phyloP scores from a whole-genome alignment of 2,888 invertebrate species.

The Villa cingulata region DNA sequence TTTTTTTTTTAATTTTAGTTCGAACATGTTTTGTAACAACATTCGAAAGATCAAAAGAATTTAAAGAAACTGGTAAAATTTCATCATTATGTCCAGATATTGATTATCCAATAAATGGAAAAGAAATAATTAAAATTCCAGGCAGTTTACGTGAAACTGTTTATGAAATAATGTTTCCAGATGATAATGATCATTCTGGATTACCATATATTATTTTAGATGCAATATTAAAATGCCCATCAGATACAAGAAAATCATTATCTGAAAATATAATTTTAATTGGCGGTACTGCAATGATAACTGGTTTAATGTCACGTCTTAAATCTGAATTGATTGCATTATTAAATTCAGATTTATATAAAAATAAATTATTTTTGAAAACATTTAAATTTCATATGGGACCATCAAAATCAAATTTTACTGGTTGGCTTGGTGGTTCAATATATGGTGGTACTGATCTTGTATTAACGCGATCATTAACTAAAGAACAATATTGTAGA shows the following conservation, averaged over 20 bases:
- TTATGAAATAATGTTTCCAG: slow-evolving; percentile 73
- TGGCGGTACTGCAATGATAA: slow-evolving; percentile 74
- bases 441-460: slow-evolving; percentile 66
- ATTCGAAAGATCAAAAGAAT: slow-evolving; percentile 49
- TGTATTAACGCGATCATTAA: slow-evolving; percentile 52
- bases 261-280: slow-evolving; percentile 73
- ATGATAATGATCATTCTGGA: slow-evolving; percentile 69
- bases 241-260: slow-evolving; percentile 64
- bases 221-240: slow-evolving; percentile 63
- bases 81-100: slow-evolving; percentile 44
- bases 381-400: slow-evolving; percentile 68
- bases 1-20: slow-evolving; percentile 37
- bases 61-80: slow-evolving; percentile 37
- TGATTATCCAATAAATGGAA: slow-evolving; percentile 51
- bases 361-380: slow-evolving; percentile 45
- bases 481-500: slow-evolving; percentile 61
- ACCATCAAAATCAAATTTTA: slow-evolving; percentile 68
- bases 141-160: slow-evolving; percentile 64
- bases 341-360: slow-evolving; percentile 47
- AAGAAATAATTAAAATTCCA: slow-evolving; percentile 47
- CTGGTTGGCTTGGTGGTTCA: slow-evolving; percentile 77
- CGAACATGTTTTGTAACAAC: slow-evolving; percentile 80
- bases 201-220: slow-evolving; percentile 76
- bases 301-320: slow-evolving; percentile 70
- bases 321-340: slow-evolving; percentile 59